Evolutionary conservation across 2,888 invertebrate species (phyloP), one percentile per base, ranked within the genome.

Genomic region (Sesia apiformis): DNA sequence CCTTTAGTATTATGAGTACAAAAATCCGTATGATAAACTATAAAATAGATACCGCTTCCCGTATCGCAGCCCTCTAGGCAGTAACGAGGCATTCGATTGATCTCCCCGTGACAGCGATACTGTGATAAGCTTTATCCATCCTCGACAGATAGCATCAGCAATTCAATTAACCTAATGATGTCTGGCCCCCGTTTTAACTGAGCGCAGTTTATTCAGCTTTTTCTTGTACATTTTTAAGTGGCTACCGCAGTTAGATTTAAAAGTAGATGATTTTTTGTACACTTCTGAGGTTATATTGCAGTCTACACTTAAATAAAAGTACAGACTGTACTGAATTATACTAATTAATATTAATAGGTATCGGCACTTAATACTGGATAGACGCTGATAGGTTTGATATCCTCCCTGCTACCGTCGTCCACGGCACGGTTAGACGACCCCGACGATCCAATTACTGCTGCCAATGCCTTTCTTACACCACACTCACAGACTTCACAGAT

Each of bases 161-260:
- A 78, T 81, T 82, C 81, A 83, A 83, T 83, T 81, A 82, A 72
- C 70, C 69, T 82, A 83, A 83, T 77, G 81, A 81, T 78, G 75
- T 70, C 75, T 71, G 65, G 38, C 50, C 50, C 8, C 46, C 7
- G 46, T 46, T 46, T 46, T 46, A 46, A 46, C 46, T 8, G 46
- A 46, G 23, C 46, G n/a, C 4, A 4, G 46, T 46, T 46, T 46
- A 46, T 46, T 46, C 46, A 46, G 46, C 46, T 46, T 23, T 4
- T 46, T 46, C 46, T 46, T 23, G 23, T 23, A 23, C 23, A 2
- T 23, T 46, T 46, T 46, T 46, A 46, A 8, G 46, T 23, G n/a
- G 7, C n/a, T 3, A 46, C 46, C 46, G 46, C 46, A 46, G 23
- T 23, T 8, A 46, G 23, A 8, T 8, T 46, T 8, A 8, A 46